Evolutionary conservation across 2,113 vertebrate species (phyloP).

Genomic region (Semnornis frantzii): DNA sequence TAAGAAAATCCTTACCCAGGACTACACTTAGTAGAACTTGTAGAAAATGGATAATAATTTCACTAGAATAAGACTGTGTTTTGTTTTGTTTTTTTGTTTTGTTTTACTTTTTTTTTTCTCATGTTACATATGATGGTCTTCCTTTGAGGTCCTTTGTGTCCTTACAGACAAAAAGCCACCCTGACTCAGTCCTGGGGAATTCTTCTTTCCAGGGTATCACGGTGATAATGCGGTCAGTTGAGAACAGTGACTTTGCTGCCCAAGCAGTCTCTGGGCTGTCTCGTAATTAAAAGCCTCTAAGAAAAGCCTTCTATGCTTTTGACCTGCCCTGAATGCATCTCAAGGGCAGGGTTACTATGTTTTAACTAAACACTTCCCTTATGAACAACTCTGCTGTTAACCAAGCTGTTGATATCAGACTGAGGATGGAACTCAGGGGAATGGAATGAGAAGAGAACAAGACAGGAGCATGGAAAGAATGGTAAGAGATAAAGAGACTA

Average conservation of each 20-base stretch:
- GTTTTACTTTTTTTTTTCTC: not conserved
- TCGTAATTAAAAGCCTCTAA: not conserved
- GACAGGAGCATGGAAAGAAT: not conserved
- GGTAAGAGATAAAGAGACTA: not conserved
- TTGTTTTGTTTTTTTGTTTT: not conserved
- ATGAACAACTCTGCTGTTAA: not conserved
- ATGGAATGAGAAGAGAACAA: not conserved
- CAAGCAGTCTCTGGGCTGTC: not conserved
- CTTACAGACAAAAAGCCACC: not conserved
- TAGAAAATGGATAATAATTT: not conserved
- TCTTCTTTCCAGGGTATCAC: not conserved
- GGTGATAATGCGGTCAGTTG: not conserved
- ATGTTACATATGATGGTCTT: not conserved
- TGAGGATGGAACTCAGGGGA: not conserved
- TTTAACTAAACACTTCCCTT: slow-evolving; percentile 37
- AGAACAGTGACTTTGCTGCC: not conserved
- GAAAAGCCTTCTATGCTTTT: not conserved
- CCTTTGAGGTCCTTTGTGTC: not conserved
- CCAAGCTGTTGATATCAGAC: not conserved
- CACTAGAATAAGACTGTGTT: not conserved
- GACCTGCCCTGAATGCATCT: slow-evolving; percentile 3
- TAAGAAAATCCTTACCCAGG: not conserved
- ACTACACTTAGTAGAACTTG: not conserved
- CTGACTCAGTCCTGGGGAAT: not conserved
- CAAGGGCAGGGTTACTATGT: not conserved